These are phyloP conservation scores for Eudyptes chrysolophus DNA, from an alignment of 2,113 vertebrate species.

Conservation along the genomic window DNA sequence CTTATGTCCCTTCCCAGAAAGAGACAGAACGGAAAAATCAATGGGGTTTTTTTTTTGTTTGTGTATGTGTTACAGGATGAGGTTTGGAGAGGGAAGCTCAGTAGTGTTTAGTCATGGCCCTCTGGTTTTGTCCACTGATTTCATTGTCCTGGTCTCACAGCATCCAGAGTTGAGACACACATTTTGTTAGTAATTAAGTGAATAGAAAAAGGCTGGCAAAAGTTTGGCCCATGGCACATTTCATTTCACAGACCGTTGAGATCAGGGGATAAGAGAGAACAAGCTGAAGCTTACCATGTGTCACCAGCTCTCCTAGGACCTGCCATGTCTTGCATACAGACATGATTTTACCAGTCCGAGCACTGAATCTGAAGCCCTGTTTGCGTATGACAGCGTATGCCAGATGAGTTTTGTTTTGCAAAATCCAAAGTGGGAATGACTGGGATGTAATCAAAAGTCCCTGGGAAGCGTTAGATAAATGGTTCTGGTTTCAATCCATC, in stretches of 20 bases:
- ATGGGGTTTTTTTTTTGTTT: background rate
- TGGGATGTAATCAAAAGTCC: background rate
- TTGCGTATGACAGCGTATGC: background rate
- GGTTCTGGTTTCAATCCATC: constrained; percentile 34
- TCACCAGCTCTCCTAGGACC: background rate
- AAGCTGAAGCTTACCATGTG: background rate
- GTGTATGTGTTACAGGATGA: background rate
- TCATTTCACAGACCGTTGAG: background rate
- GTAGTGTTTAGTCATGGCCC: background rate
- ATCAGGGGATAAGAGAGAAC: background rate
- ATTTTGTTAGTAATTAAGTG: background rate
- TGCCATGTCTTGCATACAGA: background rate
- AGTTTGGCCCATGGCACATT: background rate
- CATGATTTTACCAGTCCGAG: background rate
- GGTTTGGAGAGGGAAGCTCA: background rate
- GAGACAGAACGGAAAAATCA: background rate
- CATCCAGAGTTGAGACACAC: background rate
- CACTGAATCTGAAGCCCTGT: background rate
- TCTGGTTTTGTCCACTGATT: background rate
- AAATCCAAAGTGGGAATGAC: background rate
- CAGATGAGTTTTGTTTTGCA: background rate
- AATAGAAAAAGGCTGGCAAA: background rate
- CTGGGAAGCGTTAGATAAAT: background rate
- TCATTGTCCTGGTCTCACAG: background rate
- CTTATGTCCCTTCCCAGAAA: background rate